Percentiles rank a stretch among this genome's conserved stretches.
Evolutionary conservation across 2,113 vertebrate genomes (phyloP).

Genomic region (Camarhynchus parvulus): DNA sequence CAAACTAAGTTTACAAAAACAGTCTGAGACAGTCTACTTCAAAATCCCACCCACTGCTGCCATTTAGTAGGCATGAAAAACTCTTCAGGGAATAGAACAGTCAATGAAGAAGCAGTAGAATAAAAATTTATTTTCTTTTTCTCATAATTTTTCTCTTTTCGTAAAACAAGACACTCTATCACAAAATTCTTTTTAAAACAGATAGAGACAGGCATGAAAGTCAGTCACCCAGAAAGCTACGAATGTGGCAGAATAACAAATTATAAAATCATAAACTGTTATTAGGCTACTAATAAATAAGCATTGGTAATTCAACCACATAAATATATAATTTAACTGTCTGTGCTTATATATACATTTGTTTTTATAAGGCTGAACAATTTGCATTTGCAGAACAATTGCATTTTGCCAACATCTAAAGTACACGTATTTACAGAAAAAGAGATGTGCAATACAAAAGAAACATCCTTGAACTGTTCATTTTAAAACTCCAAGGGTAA

Average conservation of each 20-base stretch:
- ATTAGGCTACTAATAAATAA: neutral
- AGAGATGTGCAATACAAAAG: neutral
- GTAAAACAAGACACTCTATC: neutral
- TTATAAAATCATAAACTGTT: neutral
- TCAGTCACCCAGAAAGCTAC: neutral
- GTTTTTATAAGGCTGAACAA: neutral
- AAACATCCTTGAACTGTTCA: neutral
- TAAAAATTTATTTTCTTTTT: constrained; percentile 5
- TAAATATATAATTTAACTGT: neutral
- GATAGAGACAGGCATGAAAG: neutral
- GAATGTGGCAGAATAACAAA: neutral
- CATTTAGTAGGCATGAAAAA: neutral
- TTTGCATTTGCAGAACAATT: neutral
- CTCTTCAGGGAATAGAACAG: neutral
- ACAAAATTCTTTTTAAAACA: neutral
- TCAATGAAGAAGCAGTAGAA: neutral
- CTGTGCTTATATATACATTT: neutral
- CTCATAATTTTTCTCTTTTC: neutral
- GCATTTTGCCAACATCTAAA: neutral
- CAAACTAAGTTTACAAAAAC: neutral
- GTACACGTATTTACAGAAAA: neutral
- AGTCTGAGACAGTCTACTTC: neutral
- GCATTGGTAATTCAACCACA: neutral
- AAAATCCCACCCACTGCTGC: neutral
- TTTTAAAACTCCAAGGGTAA: neutral